Conservation (phyloP, 2,888 invertebrate genomes). For the Sinhomidia bicolor region DNA sequence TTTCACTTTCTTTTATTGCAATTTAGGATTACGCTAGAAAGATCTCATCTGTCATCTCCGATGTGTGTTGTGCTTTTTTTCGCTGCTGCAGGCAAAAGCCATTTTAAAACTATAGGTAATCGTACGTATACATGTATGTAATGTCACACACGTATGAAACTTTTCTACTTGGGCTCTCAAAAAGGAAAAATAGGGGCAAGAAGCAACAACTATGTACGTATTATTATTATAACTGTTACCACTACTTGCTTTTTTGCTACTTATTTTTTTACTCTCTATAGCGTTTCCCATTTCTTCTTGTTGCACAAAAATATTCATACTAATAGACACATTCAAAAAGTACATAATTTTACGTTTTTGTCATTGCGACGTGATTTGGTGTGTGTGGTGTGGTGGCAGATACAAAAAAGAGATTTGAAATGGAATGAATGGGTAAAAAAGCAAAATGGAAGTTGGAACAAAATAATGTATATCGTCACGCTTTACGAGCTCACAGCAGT, state of each 20-base stretch:
- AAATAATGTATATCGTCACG: neutral
- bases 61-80: conserved; percentile 42
- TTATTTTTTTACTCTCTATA: neutral
- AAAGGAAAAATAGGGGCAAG: neutral
- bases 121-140: neutral
- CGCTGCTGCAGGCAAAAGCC: conserved; percentile 33
- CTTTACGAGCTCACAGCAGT: neutral
- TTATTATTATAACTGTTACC: no score
- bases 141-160: neutral
- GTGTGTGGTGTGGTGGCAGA: neutral
- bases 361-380: neutral
- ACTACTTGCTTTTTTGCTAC: neutral
- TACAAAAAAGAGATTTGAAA: neutral
- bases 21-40: conserved; percentile 62
- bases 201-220: conserved; percentile 33
- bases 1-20: conserved; percentile 71
- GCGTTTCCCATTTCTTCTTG: neutral
- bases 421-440: neutral
- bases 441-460: neutral
- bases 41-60: conserved; percentile 69
- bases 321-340: conserved; percentile 22
- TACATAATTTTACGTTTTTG: neutral
- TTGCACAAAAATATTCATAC: neutral
- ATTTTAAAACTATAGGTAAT: conserved; percentile 19
- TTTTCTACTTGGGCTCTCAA: neutral